Evolutionary conservation across 2,113 vertebrate species (phyloP).

Genomic region (Microcebus murinus): DNA sequence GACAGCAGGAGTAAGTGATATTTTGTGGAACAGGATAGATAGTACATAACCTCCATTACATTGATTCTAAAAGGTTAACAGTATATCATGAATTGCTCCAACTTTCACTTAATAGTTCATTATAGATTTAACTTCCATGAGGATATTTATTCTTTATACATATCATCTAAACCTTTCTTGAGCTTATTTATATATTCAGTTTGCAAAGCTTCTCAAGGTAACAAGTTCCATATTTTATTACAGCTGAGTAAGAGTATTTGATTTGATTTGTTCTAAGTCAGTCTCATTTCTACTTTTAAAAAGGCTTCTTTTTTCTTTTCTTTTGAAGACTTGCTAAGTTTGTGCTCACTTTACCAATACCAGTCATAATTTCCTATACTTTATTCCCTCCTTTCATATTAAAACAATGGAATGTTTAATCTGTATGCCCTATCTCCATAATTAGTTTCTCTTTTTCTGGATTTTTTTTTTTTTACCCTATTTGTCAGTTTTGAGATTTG

Average conservation of each 20-base stretch:
- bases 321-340: not conserved
- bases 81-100: not conserved
- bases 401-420: not conserved
- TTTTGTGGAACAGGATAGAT: not conserved
- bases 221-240: slow-evolving; percentile 29
- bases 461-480: not conserved
- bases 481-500: slow-evolving; percentile 6
- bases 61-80: slow-evolving; percentile 23
- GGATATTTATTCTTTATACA: slow-evolving; percentile 20
- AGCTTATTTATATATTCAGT: slow-evolving; percentile 16
- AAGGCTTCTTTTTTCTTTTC: not conserved
- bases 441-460: slow-evolving; percentile 5
- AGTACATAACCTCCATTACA: not conserved
- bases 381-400: slow-evolving; percentile 35
- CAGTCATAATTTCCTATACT: slow-evolving; percentile 37
- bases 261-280: slow-evolving; percentile 8
- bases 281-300: slow-evolving; percentile 23
- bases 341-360: not conserved
- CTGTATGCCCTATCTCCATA: not conserved
- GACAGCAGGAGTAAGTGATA: not conserved
- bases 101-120: not conserved
- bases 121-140: slow-evolving; percentile 38
- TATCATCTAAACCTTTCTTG: slow-evolving; percentile 31
- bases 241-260: not conserved
- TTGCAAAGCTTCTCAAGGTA: slow-evolving; percentile 44